phyloP scores from a whole-genome alignment of 2,797 vertebrate species.

The Brotula barbata region DNA sequence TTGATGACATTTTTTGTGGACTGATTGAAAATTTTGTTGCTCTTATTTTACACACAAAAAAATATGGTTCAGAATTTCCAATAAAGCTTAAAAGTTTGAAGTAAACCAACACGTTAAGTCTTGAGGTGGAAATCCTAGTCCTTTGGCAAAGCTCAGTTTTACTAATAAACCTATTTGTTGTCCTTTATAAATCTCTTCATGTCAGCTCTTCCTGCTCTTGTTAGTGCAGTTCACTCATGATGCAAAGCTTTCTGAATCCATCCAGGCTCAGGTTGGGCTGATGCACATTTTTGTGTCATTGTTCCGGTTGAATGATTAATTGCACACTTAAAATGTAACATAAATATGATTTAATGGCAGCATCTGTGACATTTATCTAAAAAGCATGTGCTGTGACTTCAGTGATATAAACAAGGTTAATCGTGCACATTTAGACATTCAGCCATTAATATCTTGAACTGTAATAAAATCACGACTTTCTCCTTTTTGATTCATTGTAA shows the following conservation, averaged over 20 bases:
- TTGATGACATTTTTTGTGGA: neutral
- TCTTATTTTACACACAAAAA: constrained; percentile 1
- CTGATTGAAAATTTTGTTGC: neutral
- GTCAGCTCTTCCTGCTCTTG: constrained; percentile 15
- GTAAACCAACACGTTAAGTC: constrained; percentile 10
- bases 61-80: too few species aligned
- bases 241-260: constrained; percentile 4
- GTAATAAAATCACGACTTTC: too few species aligned
- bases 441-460: too few species aligned
- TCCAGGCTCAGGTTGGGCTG: constrained; percentile 16
- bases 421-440: too few species aligned
- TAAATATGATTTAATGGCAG: too few species aligned
- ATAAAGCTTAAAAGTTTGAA: constrained; percentile 1
- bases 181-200: constrained; percentile 32
- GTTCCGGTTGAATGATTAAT: too few species aligned
- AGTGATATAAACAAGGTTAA: too few species aligned
- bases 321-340: too few species aligned
- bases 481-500: too few species aligned
- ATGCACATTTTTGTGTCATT: neutral
- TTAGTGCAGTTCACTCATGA: neutral
- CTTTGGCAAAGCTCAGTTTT: neutral
- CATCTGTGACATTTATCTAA: too few species aligned
- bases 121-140: constrained; percentile 3
- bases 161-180: constrained; percentile 1
- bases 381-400: too few species aligned